Conservation (phyloP, 2,113 vertebrate genomes). For the Isichthys henryi region DNA sequence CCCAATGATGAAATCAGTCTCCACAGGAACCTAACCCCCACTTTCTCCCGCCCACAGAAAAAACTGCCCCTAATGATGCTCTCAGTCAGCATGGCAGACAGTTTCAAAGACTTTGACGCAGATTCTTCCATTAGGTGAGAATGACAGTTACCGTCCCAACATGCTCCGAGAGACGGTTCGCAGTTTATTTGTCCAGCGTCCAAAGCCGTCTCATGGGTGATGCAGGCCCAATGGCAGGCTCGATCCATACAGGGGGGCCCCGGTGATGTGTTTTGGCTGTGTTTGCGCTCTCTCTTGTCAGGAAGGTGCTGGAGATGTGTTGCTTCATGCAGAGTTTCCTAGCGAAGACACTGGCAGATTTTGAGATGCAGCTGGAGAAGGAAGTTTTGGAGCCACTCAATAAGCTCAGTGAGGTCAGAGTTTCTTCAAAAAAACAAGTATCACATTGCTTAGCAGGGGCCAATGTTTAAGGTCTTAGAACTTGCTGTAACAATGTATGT, state of each 20-base stretch:
- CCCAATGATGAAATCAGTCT: background rate
- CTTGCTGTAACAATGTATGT: background rate
- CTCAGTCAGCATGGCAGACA: conserved; percentile 82
- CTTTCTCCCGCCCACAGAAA: conserved; percentile 62
- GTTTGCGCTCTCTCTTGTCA: conserved; percentile 33
- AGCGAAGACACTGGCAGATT: conserved; percentile 79
- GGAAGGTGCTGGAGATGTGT: conserved; percentile 89
- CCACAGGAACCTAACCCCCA: background rate
- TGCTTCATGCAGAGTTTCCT: conserved; percentile 84
- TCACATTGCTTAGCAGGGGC: background rate
- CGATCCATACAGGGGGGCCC: background rate
- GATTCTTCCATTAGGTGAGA: conserved; percentile 85
- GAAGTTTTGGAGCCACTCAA: conserved; percentile 80
- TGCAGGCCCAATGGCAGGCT: background rate
- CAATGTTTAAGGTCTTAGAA: background rate
- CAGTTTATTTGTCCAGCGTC: background rate
- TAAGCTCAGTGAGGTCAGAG: conserved; percentile 85
- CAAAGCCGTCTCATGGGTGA: background rate
- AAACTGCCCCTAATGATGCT: conserved; percentile 89
- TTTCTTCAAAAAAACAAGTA: background rate
- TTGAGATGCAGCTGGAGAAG: conserved; percentile 79
- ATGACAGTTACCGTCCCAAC: background rate
- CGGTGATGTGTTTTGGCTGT: background rate
- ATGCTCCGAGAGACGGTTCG: background rate
- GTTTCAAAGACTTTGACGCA: conserved; percentile 83